Percentiles rank a stretch among this genome's conserved stretches.
These are phyloP conservation scores for Opisthograptis luteolata DNA, from an alignment of 2,888 invertebrate species.

Conservation along the genomic window DNA sequence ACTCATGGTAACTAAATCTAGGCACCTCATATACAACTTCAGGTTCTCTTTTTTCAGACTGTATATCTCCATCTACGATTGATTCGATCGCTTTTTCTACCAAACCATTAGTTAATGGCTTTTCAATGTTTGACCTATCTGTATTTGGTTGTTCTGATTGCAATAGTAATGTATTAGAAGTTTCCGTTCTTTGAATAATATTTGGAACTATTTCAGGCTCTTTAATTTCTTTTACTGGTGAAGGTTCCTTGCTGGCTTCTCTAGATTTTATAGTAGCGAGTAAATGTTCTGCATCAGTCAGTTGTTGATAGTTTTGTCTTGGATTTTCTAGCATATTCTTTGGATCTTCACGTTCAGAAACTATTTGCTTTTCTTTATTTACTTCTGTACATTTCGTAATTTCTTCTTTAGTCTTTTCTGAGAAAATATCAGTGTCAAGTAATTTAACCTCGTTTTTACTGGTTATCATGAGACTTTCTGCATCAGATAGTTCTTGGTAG, in stretches of 20 bases:
- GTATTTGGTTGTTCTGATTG: not conserved
- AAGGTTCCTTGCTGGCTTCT: conserved; percentile 36
- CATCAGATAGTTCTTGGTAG: conserved; percentile 34
- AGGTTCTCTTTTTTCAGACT: conserved; percentile 10
- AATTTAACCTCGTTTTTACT: conserved; percentile 7
- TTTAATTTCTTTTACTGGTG: conserved; percentile 16
- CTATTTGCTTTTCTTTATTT: not conserved
- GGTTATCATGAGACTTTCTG: conserved; percentile 32
- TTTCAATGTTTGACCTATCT: conserved; percentile 14
- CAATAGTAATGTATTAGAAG: not conserved
- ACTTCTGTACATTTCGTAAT: not conserved
- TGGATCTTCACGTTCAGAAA: not conserved
- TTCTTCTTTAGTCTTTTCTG: not conserved
- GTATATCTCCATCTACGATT: conserved; percentile 11
- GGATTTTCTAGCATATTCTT: conserved; percentile 8
- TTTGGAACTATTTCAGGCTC: not conserved
- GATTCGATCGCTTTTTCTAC: conserved; percentile 11
- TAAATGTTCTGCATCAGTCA: conserved; percentile 50
- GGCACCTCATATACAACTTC: conserved; percentile 47
- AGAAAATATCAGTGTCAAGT: not conserved
- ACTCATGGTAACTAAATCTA: conserved; percentile 54
- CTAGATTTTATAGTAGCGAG: conserved; percentile 44
- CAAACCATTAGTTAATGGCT: conserved; percentile 16
- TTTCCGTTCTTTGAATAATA: not conserved
- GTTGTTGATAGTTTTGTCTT: conserved; percentile 44